These are phyloP conservation scores for Cercopithecus diana DNA, from an alignment of 2,797 vertebrate genomes.

Conservation along the genomic window DNA sequence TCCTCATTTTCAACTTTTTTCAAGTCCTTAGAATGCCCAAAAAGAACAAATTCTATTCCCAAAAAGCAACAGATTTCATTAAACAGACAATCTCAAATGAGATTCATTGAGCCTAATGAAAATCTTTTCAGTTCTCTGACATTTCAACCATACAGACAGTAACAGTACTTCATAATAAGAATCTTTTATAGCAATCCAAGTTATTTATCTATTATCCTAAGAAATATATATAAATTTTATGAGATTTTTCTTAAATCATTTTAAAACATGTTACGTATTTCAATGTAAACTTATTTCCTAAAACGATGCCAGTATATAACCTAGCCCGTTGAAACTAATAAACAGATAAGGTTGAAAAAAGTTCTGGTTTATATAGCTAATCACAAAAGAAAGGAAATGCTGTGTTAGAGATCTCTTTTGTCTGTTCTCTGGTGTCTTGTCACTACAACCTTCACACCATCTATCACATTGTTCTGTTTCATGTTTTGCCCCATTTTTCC, in stretches of 20 bases:
- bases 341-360: background rate
- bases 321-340: background rate
- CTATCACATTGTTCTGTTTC: background rate
- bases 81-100: background rate
- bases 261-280: background rate
- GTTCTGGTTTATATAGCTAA: constrained; percentile 53
- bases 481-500: constrained; percentile 36
- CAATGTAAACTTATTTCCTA: background rate
- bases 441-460: constrained; percentile 34
- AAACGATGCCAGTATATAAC: background rate
- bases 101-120: background rate
- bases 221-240: background rate
- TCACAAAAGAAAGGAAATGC: constrained; percentile 63
- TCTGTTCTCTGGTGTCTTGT: constrained; percentile 15
- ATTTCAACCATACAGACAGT: background rate
- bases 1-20: constrained; percentile 20
- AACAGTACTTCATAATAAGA: constrained; percentile 26
- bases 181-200: background rate
- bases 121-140: constrained; percentile 28
- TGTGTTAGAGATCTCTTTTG: constrained; percentile 21
- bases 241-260: background rate
- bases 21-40: background rate
- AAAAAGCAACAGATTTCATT: constrained; percentile 32
- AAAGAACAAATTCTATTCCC: background rate
- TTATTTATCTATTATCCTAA: constrained; percentile 10